These are phyloP conservation scores for Phoxinus dragarum DNA, from an alignment of 2,797 vertebrate species.

Conservation along the genomic window DNA sequence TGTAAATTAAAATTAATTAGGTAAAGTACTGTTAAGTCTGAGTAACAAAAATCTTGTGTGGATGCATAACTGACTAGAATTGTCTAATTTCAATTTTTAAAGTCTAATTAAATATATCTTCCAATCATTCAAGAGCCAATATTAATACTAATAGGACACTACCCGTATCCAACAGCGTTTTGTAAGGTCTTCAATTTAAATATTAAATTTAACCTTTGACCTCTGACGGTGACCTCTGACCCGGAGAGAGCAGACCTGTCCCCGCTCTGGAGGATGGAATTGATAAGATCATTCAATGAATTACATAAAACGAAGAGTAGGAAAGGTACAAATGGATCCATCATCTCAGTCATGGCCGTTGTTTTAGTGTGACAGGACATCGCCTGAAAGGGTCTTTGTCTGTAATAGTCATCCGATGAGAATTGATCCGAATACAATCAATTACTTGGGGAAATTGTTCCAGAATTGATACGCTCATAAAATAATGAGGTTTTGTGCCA, in stretches of 20 bases:
- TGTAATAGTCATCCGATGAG: neutral
- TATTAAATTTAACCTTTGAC: conserved; percentile 80
- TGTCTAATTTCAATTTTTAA: neutral
- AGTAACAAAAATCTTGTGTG: neutral
- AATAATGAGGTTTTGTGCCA: neutral
- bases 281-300: conserved; percentile 87
- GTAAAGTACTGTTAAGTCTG: neutral
- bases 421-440: conserved; percentile 11
- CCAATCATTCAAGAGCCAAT: neutral
- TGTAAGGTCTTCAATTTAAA: conserved; percentile 80
- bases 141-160: conserved; percentile 17
- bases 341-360: conserved; percentile 89
- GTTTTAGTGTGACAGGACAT: conserved; percentile 83
- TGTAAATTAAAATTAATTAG: too few relatives aligned
- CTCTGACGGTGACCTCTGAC: conserved; percentile 82
- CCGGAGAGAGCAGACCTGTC: conserved; percentile 84
- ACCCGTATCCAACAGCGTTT: conserved; percentile 70
- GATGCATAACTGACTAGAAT: neutral
- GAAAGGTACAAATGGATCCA: conserved; percentile 76
- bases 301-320: conserved; percentile 82
- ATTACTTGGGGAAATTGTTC: neutral
- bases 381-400: conserved; percentile 51
- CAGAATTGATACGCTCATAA: neutral
- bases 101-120: neutral
- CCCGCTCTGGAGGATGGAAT: conserved; percentile 84